Base-by-base conservation (phyloP, 1,140 invertebrate genomes). In the Cyclina sinensis region DNA sequence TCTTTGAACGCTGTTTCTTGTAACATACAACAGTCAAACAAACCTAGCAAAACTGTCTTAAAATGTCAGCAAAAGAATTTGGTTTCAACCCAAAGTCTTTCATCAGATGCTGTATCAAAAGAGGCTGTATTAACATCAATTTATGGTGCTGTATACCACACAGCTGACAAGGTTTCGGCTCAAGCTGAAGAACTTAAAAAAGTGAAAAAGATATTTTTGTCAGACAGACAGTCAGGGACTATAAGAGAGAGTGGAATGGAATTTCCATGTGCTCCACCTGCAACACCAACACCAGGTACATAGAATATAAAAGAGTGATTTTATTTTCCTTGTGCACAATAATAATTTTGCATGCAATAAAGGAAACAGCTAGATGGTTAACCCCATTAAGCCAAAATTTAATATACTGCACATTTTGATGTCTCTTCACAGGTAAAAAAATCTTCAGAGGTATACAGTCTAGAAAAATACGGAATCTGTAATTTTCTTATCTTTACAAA, bases 201-300 rank as follows among this genome's bases (percentile, higher is more conserved):
- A 84, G 82, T 90, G 18, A 92, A 90, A 27, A 94, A 94, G 70
- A 85, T 95, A 21, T 94, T 90, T 81, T 89, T 93, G 80, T 94
- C 94, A 4, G 93, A 95, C 24, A 93, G 90, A 80, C 94, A 95
- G 80, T 94, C 93, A 1, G 91, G 92, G 21, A 88, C 76, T 39
- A 79, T 94, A 35, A 91, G 84, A 46, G 93, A 93, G 43, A 91
- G 86, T 86, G 94, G 94, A 27, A 88, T 91, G 68, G 91, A 90
- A 30, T 74, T 92, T 59, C 94, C 94, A 43, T 92, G 94, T 90
- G 94, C 94, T 24, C 94, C 94, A 1, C 94, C 94, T n/a, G 92
- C 93, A n/a, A 94, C 94, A 24, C 94, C 94, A 43, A 93, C 92
- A 21, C 91, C 92, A 91, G 93, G 93, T 94, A 89, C 54, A 74